Evolutionary conservation across 2,113 vertebrate species (phyloP), one percentile per base, ranked within the genome.

Genomic region (Pontoporia blainvillei): DNA sequence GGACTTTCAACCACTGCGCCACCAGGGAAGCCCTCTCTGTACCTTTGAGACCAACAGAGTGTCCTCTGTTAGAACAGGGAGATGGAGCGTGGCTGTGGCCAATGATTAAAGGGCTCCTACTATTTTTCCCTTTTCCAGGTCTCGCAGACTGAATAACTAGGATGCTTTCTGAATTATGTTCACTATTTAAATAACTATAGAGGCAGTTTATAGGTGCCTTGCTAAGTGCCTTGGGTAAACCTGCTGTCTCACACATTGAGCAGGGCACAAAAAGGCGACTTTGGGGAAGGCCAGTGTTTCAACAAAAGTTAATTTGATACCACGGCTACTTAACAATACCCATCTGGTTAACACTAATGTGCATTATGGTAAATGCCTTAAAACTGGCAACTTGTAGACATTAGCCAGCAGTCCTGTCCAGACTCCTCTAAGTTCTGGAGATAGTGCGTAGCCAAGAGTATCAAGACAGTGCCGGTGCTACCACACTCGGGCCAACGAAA

Each of bases 261-360:
- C 20, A 0, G 41, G 11, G 69, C 88, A 95, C 96, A 95, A 90
- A 97, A 97, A 97, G 78, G 67, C 66, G 12, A 87, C 90, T 94
- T 97, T 39, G 79, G 39, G 89, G 96, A 94, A 92, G 94, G 85
- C 82, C 29, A 83, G 49, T 95, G 92, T 91, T 89, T 95, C 54
- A 27, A 21, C 46, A 66, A 21, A 86, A 14, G 59, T 57, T 69
- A 61, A 69, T 88, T 86, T 95, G 90, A 61, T 90, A 10, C 11
- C 8, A 11, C 27, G 8, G 15, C 46, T 81, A 14, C 49, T 75
- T 84, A 31, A 66, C 41, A 90, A 20, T 44, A 34, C 36, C 36
- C 34, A 31, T 75, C 79, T 95, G 66, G 62, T 86, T 91, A 92
- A 69, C 75, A 59, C 6, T 27, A 29, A 29, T 64, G 14, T 34